Base-by-base conservation (phyloP, 1,140 invertebrate genomes). In the Mamestra configurata region DNA sequence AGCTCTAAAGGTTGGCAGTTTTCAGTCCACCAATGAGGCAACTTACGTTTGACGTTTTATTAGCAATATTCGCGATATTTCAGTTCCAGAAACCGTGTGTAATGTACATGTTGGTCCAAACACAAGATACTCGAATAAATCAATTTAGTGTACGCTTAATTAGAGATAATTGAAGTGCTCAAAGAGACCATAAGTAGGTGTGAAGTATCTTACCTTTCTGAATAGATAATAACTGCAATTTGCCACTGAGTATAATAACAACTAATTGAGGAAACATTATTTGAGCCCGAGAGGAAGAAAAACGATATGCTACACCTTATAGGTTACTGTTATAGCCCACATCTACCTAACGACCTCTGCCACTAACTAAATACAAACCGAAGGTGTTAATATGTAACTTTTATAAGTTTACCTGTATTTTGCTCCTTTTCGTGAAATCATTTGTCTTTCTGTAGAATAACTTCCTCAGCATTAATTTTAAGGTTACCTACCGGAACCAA, bases 21-120 rank as follows among this genome's bases (percentile, higher is more conserved):
- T 31, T 31, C 1, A 31, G 27, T 31, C 27, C 27, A 5, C 2
- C 27, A 31, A 31, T 31, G 5, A 31, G n/a, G n/a, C 27, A 31
- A 31, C 27, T n/a, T n/a, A n/a, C n/a, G n/a, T n/a, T n/a, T n/a
- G n/a, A n/a, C n/a, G n/a, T n/a, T n/a, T n/a, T n/a, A n/a, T n/a
- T n/a, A n/a, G n/a, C n/a, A n/a, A n/a, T n/a, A n/a, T n/a, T n/a
- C n/a, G n/a, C n/a, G n/a, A n/a, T n/a, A n/a, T 31, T 31, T 31
- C 5, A 1, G 27, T 31, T 31, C 27, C 27, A 31, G 27, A 31
- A 31, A 3, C n/a, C n/a, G n/a, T 31, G 27, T 1, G 6, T 40
- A 7, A 4, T 49, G 15, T n/a, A 1, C 43, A 49, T n/a, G 53
- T 57, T 87, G 87, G 88, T 87, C 88, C 88, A 89, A 88, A 88